Evolutionary conservation across 2,888 invertebrate species (phyloP), one percentile per base, ranked within the genome.

Genomic region (Alloscopus bannaensis): DNA sequence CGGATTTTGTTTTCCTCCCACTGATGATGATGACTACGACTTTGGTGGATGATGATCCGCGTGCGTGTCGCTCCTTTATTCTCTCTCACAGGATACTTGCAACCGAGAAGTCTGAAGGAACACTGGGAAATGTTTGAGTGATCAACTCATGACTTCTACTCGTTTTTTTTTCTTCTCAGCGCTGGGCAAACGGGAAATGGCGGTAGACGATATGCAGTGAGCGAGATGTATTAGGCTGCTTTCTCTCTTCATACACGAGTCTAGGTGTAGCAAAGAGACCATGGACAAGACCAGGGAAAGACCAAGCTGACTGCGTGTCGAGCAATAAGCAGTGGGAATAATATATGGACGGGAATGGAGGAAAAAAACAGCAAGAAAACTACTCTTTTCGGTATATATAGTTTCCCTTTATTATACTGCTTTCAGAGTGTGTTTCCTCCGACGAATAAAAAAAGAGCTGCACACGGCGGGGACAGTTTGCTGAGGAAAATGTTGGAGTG

Each of bases 241-340:
- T 36, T 13, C 13, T 13, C 13, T 36, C 6, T 36, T 13, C 36
- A 8, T 36, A 8, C 36, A 36, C 36, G 36, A 13, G 16, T 16
- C 50, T n/a, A 50, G n/a, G n/a, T n/a, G n/a, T n/a, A n/a, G n/a
- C n/a, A n/a, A n/a, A n/a, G n/a, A n/a, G n/a, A n/a, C n/a, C n/a
- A n/a, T n/a, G n/a, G n/a, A n/a, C n/a, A n/a, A n/a, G n/a, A n/a
- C n/a, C n/a, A n/a, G n/a, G n/a, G n/a, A 2, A 24, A 55, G 31
- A 52, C 64, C 69, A 70, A 76, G n/a, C 76, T 70, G 66, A 64
- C 75, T 57, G 20, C 50, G 31, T 69, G 76, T 76, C 68, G 64
- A 64, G 77, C 62, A 76, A 76, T 66, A 66, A 75, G 75, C 66
- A 68, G 60, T 70, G 69, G 68, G 45, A 76, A 69, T 69, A 76